These are phyloP conservation scores for Hyles lineata DNA, from an alignment of 2,888 invertebrate genomes.

Conservation along the genomic window DNA sequence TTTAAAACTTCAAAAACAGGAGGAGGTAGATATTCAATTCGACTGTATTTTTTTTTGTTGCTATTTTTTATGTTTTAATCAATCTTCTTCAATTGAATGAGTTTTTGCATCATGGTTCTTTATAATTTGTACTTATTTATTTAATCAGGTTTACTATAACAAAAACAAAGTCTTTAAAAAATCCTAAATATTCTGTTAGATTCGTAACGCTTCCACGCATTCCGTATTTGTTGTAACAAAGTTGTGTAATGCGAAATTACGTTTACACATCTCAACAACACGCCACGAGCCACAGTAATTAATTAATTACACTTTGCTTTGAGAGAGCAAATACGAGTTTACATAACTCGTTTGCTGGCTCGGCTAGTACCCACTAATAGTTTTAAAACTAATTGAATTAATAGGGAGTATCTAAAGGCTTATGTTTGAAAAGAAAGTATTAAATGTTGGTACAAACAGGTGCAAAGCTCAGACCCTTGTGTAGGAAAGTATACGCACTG, in stretches of 20 bases:
- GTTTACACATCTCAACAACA: conserved; percentile 37
- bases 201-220: conserved; percentile 28
- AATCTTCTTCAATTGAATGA: no score
- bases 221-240: conserved; percentile 26
- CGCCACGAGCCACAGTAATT: conserved; percentile 55
- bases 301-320: conserved; percentile 56
- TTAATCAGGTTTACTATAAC: no score
- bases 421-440: neutral
- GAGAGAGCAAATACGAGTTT: conserved; percentile 54
- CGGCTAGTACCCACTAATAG: conserved; percentile 21
- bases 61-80: no score
- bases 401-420: neutral
- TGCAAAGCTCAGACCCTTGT: neutral
- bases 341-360: conserved; percentile 52
- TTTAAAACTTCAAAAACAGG: no score
- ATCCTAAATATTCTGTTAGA: conserved; percentile 2
- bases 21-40: no score
- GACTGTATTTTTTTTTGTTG: no score
- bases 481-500: neutral
- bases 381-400: neutral
- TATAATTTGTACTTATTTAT: no score
- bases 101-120: no score
- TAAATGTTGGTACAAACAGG: neutral
- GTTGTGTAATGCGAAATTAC: conserved; percentile 34
- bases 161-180: neutral